phyloP scores from a whole-genome alignment of 2,113 vertebrate species.

The Hippoglossus stenolepis region DNA sequence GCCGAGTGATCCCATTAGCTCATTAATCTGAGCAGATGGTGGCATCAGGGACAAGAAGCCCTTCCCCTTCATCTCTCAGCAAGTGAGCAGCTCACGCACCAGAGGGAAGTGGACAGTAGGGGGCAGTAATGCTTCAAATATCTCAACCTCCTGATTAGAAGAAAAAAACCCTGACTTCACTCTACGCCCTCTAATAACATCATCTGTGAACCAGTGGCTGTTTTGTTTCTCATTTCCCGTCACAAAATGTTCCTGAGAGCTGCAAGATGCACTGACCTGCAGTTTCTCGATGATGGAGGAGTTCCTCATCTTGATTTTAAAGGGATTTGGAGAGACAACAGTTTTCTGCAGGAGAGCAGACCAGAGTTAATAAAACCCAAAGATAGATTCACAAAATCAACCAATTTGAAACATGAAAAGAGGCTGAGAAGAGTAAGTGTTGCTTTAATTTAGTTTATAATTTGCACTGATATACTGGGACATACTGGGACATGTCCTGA shows the following conservation, averaged over 20 bases:
- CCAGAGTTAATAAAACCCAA: background rate
- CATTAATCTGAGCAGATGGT: conserved; percentile 72
- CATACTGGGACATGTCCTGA: background rate
- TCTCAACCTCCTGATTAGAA: background rate
- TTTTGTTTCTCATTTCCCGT: background rate
- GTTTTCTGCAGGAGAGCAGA: conserved; percentile 66
- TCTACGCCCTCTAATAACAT: background rate
- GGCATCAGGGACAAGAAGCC: conserved; percentile 31
- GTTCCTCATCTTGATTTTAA: conserved; percentile 75
- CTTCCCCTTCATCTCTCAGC: conserved; percentile 12
- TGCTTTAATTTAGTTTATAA: too few species aligned
- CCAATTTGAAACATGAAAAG: background rate
- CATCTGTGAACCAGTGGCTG: background rate
- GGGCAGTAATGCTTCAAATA: conserved; percentile 61
- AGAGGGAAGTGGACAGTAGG: conserved; percentile 42
- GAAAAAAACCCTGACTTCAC: background rate
- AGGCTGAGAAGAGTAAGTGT: background rate
- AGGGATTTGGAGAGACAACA: conserved; percentile 42
- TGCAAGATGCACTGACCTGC: conserved; percentile 70
- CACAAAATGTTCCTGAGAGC: background rate
- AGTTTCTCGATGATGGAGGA: conserved; percentile 80
- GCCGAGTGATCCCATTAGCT: conserved; percentile 75
- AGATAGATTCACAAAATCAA: background rate
- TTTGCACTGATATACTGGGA: background rate
- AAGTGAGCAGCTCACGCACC: conserved; percentile 7